Percentiles rank a stretch among this genome's conserved stretches.
phyloP scores from a whole-genome alignment of 2,797 vertebrate genomes.

The Diceros bicornis region DNA sequence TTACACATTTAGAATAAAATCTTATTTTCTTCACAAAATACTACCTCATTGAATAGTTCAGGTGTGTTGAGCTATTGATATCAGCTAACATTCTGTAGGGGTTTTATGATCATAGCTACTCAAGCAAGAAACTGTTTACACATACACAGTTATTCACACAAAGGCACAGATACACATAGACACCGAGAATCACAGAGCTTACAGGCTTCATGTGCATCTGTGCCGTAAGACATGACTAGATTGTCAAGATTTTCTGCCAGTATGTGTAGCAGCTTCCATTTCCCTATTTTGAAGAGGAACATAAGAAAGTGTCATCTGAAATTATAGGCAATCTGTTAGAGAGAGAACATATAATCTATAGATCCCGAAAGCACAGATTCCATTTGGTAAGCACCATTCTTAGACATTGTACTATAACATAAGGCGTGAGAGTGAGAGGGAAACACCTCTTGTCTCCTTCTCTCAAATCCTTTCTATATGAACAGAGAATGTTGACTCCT shows the following conservation, averaged over 20 bases:
- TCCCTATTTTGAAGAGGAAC: not conserved
- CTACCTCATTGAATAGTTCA: not conserved
- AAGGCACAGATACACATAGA: not conserved
- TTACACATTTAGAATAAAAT: not conserved
- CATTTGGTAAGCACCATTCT: not conserved
- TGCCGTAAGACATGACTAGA: not conserved
- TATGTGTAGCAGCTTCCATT: not conserved
- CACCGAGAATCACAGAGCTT: not conserved
- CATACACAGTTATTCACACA: not conserved
- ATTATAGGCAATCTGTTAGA: not conserved
- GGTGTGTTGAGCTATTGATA: not conserved
- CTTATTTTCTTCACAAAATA: not conserved
- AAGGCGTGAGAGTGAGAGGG: not conserved
- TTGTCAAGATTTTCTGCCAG: slow-evolving; percentile 9
- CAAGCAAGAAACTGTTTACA: not conserved
- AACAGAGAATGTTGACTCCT: not conserved
- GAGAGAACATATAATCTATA: not conserved
- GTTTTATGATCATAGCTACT: not conserved
- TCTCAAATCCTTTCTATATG: not conserved
- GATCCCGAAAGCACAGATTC: not conserved
- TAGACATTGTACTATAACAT: not conserved
- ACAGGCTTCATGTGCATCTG: not conserved
- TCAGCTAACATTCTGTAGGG: not conserved
- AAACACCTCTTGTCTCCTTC: not conserved
- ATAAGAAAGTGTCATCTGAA: not conserved